Evolutionary conservation across 1,140 invertebrate species (phyloP), one percentile per base, ranked within the genome.

Genomic region (Aphidius ervi): DNA sequence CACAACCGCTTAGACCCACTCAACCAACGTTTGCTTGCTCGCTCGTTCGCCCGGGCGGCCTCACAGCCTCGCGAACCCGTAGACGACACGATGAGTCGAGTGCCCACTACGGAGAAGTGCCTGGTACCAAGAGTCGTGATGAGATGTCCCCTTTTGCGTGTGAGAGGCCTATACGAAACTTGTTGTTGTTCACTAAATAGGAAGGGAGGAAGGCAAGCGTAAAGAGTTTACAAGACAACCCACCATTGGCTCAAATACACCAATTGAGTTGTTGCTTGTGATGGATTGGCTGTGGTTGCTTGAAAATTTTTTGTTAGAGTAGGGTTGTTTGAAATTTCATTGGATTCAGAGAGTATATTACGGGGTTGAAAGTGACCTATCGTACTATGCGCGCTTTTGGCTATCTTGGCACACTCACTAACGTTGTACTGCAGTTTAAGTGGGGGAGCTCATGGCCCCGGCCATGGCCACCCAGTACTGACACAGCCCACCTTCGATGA

Each of bases 1-100:
- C 75, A 77, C 76, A 70, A 71, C 77, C 77, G 77, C 77, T 79
- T 79, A 79, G 73, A 79, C 70, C 77, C 77, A 79, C 77, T 78
- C 74, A 70, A 79, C 73, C 70, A 68, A 66, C 68, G 67, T 64
- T 64, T 63, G 66, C 61, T 64, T 56, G 63, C 61, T 63, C 61
- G 63, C 63, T 65, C 61, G 63, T 62, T 64, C 62, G 65, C 61
- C 63, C 65, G 58, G 61, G 59, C 61, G 63, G 63, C 59, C 59
- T 31, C 63, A 59, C 67, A 67, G 67, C 67, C 65, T 65, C 63
- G 66, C 67, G 66, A 67, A 72, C 67, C 70, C 65, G 67, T 68
- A 68, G 65, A 68, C 69, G 69, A 70, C 69, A 68, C 70, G 68
- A 71, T 75, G 75, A 77, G 75, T 76, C 73, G 74, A 75, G 75